These are phyloP conservation scores for Nothura maculosa DNA, from an alignment of 2,797 vertebrate genomes.

Conservation along the genomic window DNA sequence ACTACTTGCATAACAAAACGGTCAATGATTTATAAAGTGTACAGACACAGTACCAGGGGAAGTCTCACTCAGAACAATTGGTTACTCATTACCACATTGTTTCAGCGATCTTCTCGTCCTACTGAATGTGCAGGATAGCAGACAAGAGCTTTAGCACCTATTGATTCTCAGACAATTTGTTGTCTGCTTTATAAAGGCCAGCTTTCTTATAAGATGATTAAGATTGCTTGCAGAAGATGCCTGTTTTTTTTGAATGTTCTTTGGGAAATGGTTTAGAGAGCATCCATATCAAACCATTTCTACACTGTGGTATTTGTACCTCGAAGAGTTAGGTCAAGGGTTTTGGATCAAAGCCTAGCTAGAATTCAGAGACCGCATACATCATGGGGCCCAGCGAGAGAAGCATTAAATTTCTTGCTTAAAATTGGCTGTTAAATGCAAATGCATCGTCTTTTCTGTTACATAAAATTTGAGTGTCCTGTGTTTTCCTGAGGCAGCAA, in stretches of 20 bases:
- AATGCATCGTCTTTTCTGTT: constrained; percentile 53
- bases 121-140: background rate
- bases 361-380: background rate
- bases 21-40: constrained; percentile 81
- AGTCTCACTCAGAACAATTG: constrained; percentile 64
- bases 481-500: constrained; percentile 44
- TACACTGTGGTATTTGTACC: background rate
- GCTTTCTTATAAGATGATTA: background rate
- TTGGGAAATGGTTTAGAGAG: constrained; percentile 40
- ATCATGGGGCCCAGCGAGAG: constrained; percentile 19
- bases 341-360: constrained; percentile 65
- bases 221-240: background rate
- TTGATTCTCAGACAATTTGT: constrained; percentile 19
- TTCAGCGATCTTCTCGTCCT: constrained; percentile 42
- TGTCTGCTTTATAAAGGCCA: constrained; percentile 27
- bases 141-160: background rate
- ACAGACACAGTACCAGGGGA: constrained; percentile 46
- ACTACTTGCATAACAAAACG: constrained; percentile 72
- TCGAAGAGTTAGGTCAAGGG: constrained; percentile 8
- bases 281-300: constrained; percentile 37
- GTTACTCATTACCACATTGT: constrained; percentile 78
- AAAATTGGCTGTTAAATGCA: constrained; percentile 48
- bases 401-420: constrained; percentile 36
- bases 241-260: constrained; percentile 19
- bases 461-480: constrained; percentile 18